phyloP scores from a whole-genome alignment of 2,888 invertebrate species.

The Deilephila porcellus region DNA sequence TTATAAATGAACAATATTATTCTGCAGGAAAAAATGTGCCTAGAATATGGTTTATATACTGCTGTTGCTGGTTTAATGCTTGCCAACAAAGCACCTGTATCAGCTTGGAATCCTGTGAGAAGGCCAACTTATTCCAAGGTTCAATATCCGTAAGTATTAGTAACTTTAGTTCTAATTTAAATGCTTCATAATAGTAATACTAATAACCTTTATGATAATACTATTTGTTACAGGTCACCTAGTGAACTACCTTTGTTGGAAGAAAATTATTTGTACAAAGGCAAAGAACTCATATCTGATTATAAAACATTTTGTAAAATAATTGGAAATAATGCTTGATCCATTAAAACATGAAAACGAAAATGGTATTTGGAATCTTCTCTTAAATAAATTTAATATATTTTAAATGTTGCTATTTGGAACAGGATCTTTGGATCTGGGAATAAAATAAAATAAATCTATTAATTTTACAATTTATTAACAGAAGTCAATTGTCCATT shows the following conservation, averaged over 20 bases:
- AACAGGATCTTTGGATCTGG: constrained; percentile 78
- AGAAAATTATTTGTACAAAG: constrained; percentile 70
- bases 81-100: constrained; percentile 87
- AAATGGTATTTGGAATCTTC: neutral
- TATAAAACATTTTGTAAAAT: constrained; percentile 78
- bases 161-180: constrained; percentile 12
- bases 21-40: constrained; percentile 75
- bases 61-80: constrained; percentile 89
- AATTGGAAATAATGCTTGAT: constrained; percentile 52
- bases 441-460: constrained; percentile 62
- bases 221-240: constrained; percentile 59
- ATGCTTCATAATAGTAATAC: neutral
- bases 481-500: constrained; percentile 50
- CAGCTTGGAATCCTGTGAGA: constrained; percentile 90
- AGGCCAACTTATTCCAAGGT: constrained; percentile 80
- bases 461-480: constrained; percentile 71
- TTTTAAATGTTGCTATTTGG: constrained; percentile 51
- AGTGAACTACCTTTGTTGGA: constrained; percentile 68
- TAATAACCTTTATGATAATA: constrained; percentile 4
- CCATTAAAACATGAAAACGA: constrained; percentile 21
- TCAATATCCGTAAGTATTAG: constrained; percentile 70
- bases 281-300: constrained; percentile 76
- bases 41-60: constrained; percentile 86
- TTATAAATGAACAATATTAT: constrained; percentile 28
- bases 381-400: constrained; percentile 19